Base-by-base conservation (phyloP, 2,888 invertebrate genomes). In the Meandrusa payeni region DNA sequence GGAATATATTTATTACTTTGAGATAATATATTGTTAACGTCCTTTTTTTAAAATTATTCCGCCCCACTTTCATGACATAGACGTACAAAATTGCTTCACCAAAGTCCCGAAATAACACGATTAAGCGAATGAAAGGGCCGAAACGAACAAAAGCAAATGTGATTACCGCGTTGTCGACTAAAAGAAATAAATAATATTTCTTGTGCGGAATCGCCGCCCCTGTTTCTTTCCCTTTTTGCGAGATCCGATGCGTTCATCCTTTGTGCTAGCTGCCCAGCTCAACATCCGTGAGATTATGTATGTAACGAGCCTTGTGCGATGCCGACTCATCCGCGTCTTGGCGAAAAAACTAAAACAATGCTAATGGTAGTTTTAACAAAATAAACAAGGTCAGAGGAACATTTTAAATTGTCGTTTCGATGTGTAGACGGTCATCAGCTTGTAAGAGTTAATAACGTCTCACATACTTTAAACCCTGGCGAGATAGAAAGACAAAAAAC, bases 131-230 rank as follows among this genome's bases (percentile, higher is more conserved):
- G 81, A 83, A 85, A 44, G 83, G 81, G 77, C 69, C 76, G 68
- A 79, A 79, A 78, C 77, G 82, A 83, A 85, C 83, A 85, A 85
- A 69, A 83, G 82, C 73, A 80, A 82, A 86, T 83, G 85, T 85
- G 83, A 86, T 86, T 86, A 86, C 82, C 72, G 75, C 70, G 69
- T 72, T 74, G 73, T 76, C 76, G 75, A 74, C 75, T 72, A 64
- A 76, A 70, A 75, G 76, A 82, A 82, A 83, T 83, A 80, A 81
- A 74, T 77, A 78, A 85, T 85, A 82, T 85, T 83, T 81, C 80
- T 81, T 78, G 60, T 64, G 68, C 59, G 60, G 66, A 65, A 69
- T 61, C 61, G 61, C 59, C 61, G 55, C 54, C 45, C 41, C 31
- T 24, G 22, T 23, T 32, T 44, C 50, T 43, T 48, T 58, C 53